Evolutionary conservation across 2,113 vertebrate species (phyloP), one percentile per base, ranked within the genome.

Genomic region (Corynorhinus townsendii): DNA sequence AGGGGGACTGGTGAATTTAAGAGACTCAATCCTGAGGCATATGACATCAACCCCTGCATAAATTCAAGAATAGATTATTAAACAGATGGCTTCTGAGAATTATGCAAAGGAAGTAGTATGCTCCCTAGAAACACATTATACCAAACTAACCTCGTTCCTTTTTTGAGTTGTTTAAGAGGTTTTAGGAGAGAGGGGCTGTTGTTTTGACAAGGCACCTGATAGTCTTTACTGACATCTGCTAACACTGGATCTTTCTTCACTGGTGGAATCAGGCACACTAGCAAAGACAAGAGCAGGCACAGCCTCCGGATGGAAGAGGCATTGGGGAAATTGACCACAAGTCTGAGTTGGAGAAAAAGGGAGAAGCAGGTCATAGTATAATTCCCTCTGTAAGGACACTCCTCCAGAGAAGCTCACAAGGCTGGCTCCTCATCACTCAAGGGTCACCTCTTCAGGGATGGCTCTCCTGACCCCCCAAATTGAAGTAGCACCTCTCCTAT

Each of bases 1-100:
- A 86, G 10, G 24, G 38, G 52, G 62, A 92, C 33, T 64, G n/a
- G 59, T 30, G 56, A 93, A 86, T 93, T 76, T 90, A 79, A 93
- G 85, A 95, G 71, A 87, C 83, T 89, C 19, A 14, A 69, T 95
- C 87, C 47, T 5, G 0, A 87, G 22, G n/a, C 62, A 24, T 12
- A 88, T 88, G 76, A 93, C 95, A 94, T 96, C 87, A 93, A 95
- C 56, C n/a, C 71, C 86, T 47, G n/a, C 10, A 64, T 68, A 93
- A 79, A 91, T 96, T 95, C 88, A 91, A 86, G 82, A 92, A 86
- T 17, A 95, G 93, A 93, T 96, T 86, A 94, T 90, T 94, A 95
- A 95, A 76, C 93, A 95, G 75, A 95, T 96, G 82, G 80, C 52
- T 93, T 86, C 26, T 95, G 64, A 62, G 86, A 54, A 76, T 85